Conservation (phyloP, 2,113 vertebrate species). For the Rhinolophus ferrumequinum region DNA sequence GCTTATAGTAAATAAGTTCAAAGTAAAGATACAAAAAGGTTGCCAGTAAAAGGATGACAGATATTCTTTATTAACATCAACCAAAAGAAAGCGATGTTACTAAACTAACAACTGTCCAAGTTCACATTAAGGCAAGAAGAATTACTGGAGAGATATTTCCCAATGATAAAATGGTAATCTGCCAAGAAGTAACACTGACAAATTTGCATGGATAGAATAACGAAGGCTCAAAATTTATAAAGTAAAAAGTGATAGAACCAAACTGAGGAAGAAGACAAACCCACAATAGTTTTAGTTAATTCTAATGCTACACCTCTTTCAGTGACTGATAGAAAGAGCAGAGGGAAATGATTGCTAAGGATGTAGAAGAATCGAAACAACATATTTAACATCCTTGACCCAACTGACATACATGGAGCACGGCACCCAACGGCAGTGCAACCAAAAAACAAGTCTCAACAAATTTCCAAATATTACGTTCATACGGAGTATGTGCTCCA, state of each 20-base stretch:
- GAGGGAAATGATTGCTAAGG: background rate
- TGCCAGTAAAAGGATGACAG: background rate
- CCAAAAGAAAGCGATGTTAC: background rate
- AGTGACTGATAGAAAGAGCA: background rate
- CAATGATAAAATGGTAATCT: background rate
- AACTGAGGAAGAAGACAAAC: background rate
- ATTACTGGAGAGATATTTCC: background rate
- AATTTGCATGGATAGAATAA: background rate
- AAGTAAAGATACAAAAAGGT: background rate
- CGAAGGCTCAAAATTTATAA: background rate
- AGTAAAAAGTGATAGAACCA: background rate
- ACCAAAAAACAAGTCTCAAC: background rate
- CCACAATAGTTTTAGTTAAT: background rate
- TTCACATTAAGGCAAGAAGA: background rate
- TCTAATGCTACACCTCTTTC: background rate
- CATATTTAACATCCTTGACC: background rate
- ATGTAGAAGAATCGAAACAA: background rate
- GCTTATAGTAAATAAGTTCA: background rate
- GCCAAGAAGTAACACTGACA: background rate
- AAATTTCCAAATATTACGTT: background rate
- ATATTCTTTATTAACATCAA: background rate
- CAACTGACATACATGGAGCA: background rate
- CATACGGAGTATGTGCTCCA: background rate
- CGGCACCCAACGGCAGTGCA: background rate
- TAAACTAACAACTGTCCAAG: background rate